These are phyloP conservation scores for Gobius niger DNA, from an alignment of 2,113 vertebrate species.

Conservation along the genomic window DNA sequence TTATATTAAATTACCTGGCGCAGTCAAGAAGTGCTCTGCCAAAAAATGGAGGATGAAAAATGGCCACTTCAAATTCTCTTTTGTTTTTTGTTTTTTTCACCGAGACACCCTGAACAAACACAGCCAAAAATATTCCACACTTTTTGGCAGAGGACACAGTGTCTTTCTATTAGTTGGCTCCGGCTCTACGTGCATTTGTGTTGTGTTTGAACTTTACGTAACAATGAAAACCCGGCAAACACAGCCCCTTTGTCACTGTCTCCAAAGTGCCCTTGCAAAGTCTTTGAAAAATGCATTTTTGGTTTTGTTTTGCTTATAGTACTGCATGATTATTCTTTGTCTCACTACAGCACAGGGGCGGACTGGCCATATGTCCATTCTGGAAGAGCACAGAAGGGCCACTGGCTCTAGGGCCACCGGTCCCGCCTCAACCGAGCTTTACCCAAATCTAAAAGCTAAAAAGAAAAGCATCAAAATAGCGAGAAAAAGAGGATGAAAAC, in stretches of 20 bases:
- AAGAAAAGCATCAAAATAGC: too few relatives aligned
- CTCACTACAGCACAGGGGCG: too few relatives aligned
- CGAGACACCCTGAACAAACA: not conserved
- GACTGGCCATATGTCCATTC: too few relatives aligned
- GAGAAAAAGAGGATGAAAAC: too few relatives aligned
- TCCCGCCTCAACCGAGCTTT: too few relatives aligned
- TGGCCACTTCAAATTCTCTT: not conserved
- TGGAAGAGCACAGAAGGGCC: too few relatives aligned
- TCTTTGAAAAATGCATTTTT: not conserved
- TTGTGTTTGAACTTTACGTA: not conserved
- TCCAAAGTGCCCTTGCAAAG: not conserved
- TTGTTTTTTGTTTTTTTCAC: conserved; percentile 2
- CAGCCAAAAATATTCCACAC: conserved; percentile 3
- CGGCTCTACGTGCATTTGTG: not conserved
- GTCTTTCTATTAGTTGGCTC: not conserved
- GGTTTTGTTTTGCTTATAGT: not conserved
- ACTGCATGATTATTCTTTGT: too few relatives aligned
- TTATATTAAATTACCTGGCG: not conserved
- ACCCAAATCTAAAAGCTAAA: too few relatives aligned
- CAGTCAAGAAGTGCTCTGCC: conserved; percentile 7
- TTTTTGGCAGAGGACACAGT: not conserved
- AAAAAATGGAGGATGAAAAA: conserved; percentile 8
- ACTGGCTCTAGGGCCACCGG: too few relatives aligned
- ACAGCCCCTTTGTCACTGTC: not conserved
- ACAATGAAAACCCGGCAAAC: not conserved